Conservation (phyloP, 2,888 invertebrate species). For the Dasysyrphus albostriatus region DNA sequence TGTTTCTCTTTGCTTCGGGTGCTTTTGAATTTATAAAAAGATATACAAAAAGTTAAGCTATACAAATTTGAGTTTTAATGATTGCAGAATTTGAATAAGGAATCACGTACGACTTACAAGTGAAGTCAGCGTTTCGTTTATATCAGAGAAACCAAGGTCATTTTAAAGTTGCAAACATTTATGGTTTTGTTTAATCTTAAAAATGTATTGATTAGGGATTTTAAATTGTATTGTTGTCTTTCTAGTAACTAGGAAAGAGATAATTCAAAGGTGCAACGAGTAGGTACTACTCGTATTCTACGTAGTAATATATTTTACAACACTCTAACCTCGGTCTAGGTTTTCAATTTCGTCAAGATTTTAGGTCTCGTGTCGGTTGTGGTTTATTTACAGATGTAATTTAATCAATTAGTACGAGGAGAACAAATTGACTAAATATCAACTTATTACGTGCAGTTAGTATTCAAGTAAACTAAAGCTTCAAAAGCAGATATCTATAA, state of each 20-base stretch:
- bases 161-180: neutral
- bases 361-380: conserved; percentile 6
- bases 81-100: neutral
- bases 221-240: neutral
- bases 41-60: too few species aligned
- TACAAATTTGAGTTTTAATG: neutral
- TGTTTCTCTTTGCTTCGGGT: neutral
- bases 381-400: neutral
- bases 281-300: too few species aligned
- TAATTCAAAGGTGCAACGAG: neutral
- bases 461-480: too few species aligned
- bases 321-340: neutral
- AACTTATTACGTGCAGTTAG: neutral
- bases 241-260: neutral
- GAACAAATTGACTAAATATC: neutral
- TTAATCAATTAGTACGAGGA: conserved; percentile 12
- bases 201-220: neutral
- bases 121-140: neutral
- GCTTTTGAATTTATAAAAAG: neutral
- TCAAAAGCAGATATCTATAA: too few species aligned
- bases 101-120: neutral
- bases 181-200: neutral
- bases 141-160: neutral
- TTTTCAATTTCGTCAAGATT: conserved; percentile 2
- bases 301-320: neutral